Conservation (phyloP, 2,888 invertebrate species). For the Idaea aversata region DNA sequence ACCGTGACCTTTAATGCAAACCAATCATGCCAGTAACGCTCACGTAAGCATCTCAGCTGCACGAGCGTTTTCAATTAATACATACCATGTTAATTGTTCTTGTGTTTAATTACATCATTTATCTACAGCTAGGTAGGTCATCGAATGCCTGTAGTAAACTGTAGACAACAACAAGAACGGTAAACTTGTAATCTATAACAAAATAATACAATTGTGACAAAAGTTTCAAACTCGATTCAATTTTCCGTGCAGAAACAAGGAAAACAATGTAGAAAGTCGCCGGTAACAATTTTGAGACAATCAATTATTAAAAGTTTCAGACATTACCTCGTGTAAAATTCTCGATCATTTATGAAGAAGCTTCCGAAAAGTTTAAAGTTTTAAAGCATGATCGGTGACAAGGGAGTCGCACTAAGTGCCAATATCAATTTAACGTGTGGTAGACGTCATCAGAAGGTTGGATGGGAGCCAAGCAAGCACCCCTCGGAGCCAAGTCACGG, state of each 20-base stretch:
- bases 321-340: conserved; percentile 14
- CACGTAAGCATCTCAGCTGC: conserved; percentile 28
- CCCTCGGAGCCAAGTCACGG: conserved; percentile 50
- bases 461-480: conserved; percentile 45
- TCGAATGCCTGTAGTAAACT: not conserved
- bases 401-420: conserved; percentile 54
- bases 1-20: conserved; percentile 54
- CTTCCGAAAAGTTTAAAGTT: conserved; percentile 39
- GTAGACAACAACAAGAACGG: not conserved
- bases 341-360: conserved; percentile 20
- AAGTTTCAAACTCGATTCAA: not conserved
- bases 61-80: conserved; percentile 8
- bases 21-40: conserved; percentile 32
- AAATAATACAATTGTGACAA: not conserved
- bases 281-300: conserved; percentile 7
- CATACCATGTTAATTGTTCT: conserved; percentile 17
- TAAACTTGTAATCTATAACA: not conserved
- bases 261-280: not conserved
- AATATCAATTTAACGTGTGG: conserved; percentile 68
- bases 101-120: conserved; percentile 2
- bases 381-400: conserved; percentile 48
- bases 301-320: conserved; percentile 20
- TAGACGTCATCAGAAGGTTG: conserved; percentile 61
- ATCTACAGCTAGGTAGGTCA: not conserved
- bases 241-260: not conserved